Evolutionary conservation across 2,888 invertebrate species (phyloP), one percentile per base, ranked within the genome.

Genomic region (Anorthoa munda): DNA sequence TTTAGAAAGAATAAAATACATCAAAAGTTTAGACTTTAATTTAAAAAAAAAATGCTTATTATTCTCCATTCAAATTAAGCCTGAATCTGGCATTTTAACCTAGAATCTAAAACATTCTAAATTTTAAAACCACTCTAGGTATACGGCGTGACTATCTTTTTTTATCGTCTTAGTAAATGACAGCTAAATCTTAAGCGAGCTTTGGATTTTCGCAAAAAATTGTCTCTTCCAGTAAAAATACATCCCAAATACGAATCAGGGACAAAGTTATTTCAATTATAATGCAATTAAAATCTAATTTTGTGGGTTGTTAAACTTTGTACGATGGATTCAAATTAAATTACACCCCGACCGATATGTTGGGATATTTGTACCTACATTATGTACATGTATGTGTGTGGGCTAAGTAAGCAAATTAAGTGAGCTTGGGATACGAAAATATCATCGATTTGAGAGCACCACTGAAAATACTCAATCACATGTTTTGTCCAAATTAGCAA

Each of bases 201-300:
- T 1, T n/a, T 4, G 4, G 9, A 45, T 39, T 21, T 51, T 17
- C 4, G 39, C n/a, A 0, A 13, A 45, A 2, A 31, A 7, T 18
- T 46, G 59, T n/a, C 81, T 17, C 68, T 80, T 88, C 87, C 45
- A 87, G 87, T 66, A 68, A 12, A 67, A 56, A 17, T 11, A 64
- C 26, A 78, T 88, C 83, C 50, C 0, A 56, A 79, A 65, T 67
- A 63, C 81, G 66, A 87, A 86, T 84, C 81, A 71, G 72, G 84
- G 86, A 87, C 86, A 85, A 91, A 91, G 90, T 92, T 90, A 90
- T 91, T 91, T 90, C 91, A 91, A 90, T 92, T 90, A 90, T 88
- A 90, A 88, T 89, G 85, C 86, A 91, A 91, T 91, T 90, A 89
- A 90, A 91, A 87, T 88, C 86, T 83, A 89, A 92, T 92, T 92